phyloP scores from a whole-genome alignment of 1,140 invertebrate genomes.

The Tetranychus cinnabarinus region DNA sequence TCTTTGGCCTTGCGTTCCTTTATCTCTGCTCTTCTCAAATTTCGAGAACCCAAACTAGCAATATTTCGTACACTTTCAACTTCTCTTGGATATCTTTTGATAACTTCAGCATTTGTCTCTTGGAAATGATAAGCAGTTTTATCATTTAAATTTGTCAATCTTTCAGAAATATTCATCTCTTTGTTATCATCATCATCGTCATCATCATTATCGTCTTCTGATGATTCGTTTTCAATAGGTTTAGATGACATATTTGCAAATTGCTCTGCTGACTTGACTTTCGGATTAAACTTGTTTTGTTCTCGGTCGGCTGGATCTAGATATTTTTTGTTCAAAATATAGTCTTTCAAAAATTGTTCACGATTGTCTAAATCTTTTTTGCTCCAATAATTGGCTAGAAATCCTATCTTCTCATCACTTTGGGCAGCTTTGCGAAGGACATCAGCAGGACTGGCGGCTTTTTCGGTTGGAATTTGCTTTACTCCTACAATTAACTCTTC shows the following conservation, averaged over 20 bases:
- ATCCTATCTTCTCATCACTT: slow-evolving; percentile 23
- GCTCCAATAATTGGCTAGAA: slow-evolving; percentile 55
- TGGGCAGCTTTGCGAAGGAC: neutral
- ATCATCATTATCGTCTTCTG: neutral
- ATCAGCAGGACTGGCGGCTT: neutral
- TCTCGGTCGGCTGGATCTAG: slow-evolving; percentile 15
- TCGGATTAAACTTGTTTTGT: neutral
- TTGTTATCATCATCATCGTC: neutral
- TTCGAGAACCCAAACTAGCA: slow-evolving; percentile 37
- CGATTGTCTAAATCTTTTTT: slow-evolving; percentile 48
- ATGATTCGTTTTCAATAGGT: neutral
- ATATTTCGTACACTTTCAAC: slow-evolving; percentile 6
- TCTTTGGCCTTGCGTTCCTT: slow-evolving; percentile 49
- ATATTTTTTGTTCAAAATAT: slow-evolving; percentile 64
- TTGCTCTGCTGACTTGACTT: too few species aligned
- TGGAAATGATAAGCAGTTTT: slow-evolving; percentile 4
- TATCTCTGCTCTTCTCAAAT: slow-evolving; percentile 48
- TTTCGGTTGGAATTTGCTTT: slow-evolving; percentile 5
- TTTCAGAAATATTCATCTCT: neutral
- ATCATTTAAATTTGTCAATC: neutral
- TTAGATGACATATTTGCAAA: too few species aligned
- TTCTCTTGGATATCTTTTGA: slow-evolving; percentile 8
- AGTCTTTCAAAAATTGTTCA: slow-evolving; percentile 76
- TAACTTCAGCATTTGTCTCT: slow-evolving; percentile 4
- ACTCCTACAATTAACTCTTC: slow-evolving; percentile 12